These are phyloP conservation scores for Drosophila sturtevanti DNA, from an alignment of 1,140 invertebrate species.

Conservation along the genomic window DNA sequence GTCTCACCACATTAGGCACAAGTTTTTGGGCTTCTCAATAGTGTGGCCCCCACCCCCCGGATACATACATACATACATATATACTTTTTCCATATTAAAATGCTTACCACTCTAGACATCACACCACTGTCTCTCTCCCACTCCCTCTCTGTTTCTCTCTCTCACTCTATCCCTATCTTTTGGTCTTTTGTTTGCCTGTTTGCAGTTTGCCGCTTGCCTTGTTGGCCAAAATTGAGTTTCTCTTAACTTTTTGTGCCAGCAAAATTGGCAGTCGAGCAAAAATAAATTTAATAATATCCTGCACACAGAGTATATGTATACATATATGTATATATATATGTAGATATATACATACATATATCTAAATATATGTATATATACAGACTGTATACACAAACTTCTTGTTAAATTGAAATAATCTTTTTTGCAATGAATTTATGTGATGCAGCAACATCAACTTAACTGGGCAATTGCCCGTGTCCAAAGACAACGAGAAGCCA, in stretches of 20 bases:
- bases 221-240: conserved; percentile 44
- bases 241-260: conserved; percentile 40
- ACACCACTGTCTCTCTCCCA: no score
- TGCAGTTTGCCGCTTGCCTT: conserved; percentile 14
- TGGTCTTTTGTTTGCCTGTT: conserved; percentile 3
- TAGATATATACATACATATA: not conserved
- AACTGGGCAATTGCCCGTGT: not conserved
- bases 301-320: conserved; percentile 5
- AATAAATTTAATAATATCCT: conserved; percentile 45
- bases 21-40: not conserved
- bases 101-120: no score
- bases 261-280: conserved; percentile 45
- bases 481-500: not conserved
- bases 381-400: conserved; percentile 3
- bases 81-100: no score
- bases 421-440: not conserved
- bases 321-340: not conserved
- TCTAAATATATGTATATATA: not conserved
- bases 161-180: not conserved
- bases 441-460: conserved; percentile 2
- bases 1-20: conserved; percentile 46
- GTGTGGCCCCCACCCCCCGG: not conserved
- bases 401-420: conserved; percentile 4
- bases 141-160: not conserved
- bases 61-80: no score